Percentiles rank a stretch among this genome's conserved stretches.
Conservation (phyloP, 2,888 invertebrate species). For the Petrolisthes manimaculis region DNA sequence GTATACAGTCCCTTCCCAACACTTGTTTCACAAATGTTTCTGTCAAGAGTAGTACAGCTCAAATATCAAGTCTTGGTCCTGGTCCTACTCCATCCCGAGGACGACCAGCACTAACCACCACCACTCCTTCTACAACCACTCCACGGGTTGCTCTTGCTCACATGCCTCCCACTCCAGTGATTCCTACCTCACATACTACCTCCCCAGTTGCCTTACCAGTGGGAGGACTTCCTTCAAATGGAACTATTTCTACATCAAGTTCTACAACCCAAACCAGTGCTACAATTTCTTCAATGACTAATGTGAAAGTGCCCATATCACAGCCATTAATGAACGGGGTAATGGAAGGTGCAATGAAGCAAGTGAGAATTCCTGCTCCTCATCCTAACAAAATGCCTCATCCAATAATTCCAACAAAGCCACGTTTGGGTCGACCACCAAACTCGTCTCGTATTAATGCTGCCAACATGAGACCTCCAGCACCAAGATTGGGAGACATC, state of each 20-base stretch:
- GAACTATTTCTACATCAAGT: not conserved
- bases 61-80: not conserved
- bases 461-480: slow-evolving; percentile 40
- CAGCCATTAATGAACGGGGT: slow-evolving; percentile 20
- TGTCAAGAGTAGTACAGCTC: not conserved
- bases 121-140: slow-evolving; percentile 45
- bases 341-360: slow-evolving; percentile 15
- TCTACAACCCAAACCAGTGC: slow-evolving; percentile 5
- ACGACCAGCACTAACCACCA: slow-evolving; percentile 45
- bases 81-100: slow-evolving; percentile 12
- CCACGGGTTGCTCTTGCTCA: slow-evolving; percentile 41
- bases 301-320: slow-evolving; percentile 23
- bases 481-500: slow-evolving; percentile 22
- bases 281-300: not conserved
- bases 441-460: slow-evolving; percentile 52
- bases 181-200: not conserved
- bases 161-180: slow-evolving; percentile 29
- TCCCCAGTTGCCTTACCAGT: slow-evolving; percentile 26
- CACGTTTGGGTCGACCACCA: slow-evolving; percentile 63
- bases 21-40: slow-evolving; percentile 6
- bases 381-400: slow-evolving; percentile 42
- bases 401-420: slow-evolving; percentile 61
- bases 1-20: slow-evolving; percentile 15
- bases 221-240: not conserved
- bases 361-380: not conserved